phyloP scores from a whole-genome alignment of 1,140 invertebrate genomes.

The Drusus annulatus region DNA sequence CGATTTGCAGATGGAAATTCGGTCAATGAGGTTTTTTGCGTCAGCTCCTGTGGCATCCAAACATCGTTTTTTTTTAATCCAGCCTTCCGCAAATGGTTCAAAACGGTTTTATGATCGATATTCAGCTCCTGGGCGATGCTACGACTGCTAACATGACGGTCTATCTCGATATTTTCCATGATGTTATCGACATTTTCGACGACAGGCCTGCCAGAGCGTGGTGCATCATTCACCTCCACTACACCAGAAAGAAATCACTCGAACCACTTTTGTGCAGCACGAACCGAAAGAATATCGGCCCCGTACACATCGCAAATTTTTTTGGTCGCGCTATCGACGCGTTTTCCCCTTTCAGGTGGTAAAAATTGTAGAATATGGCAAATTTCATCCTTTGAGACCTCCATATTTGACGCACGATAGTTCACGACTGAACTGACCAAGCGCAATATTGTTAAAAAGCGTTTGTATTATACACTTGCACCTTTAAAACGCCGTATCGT shows the following conservation, averaged over 20 bases:
- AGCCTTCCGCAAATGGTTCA: constrained; percentile 20
- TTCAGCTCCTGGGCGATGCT: constrained; percentile 17
- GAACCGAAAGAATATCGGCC: constrained; percentile 16
- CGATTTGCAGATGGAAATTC: too few species aligned
- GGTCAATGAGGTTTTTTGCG: too few species aligned
- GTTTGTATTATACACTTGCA: constrained; percentile 6
- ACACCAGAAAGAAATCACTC: constrained; percentile 13
- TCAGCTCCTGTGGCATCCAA: too few species aligned
- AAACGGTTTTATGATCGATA: constrained; percentile 25
- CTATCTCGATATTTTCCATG: constrained; percentile 24
- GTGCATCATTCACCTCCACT: constrained; percentile 27
- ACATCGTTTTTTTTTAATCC: constrained; percentile 22
- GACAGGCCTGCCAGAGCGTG: constrained; percentile 23
- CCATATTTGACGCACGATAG: too few species aligned
- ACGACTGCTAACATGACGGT: constrained; percentile 19
- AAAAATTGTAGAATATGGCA: too few species aligned
- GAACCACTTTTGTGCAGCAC: constrained; percentile 23
- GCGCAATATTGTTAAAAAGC: too few species aligned
- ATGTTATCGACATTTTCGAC: constrained; percentile 14
- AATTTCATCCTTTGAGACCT: too few species aligned
- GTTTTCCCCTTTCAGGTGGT: too few species aligned
- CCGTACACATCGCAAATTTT: constrained; percentile 11
- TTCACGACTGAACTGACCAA: too few species aligned
- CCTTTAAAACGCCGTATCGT: neutral
- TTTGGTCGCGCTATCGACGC: too few species aligned